These are phyloP conservation scores for Limnephilus marmoratus DNA, from an alignment of 2,888 invertebrate species.

Conservation along the genomic window DNA sequence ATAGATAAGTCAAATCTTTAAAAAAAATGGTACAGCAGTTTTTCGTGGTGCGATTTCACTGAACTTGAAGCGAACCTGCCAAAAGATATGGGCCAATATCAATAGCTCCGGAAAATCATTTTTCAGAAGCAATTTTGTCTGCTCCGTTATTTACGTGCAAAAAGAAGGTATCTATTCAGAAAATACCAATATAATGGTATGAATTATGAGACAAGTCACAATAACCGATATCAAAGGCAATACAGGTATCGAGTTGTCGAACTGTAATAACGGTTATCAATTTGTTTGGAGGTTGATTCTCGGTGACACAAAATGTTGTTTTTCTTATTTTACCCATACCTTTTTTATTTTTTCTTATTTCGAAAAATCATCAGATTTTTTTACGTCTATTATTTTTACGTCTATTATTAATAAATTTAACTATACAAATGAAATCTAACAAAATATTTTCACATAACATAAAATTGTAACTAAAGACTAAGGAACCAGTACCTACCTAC, in stretches of 20 bases:
- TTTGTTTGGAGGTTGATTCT: background rate
- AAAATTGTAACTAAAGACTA: too few relatives aligned
- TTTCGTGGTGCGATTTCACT: background rate
- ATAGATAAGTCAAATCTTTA: background rate
- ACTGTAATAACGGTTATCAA: background rate
- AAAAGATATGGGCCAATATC: background rate
- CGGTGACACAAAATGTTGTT: background rate
- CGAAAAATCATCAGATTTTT: too few relatives aligned
- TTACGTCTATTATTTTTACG: too few relatives aligned
- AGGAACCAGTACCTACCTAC: too few relatives aligned
- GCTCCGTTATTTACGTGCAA: background rate
- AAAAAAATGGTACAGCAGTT: background rate
- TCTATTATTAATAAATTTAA: too few relatives aligned
- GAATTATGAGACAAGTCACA: background rate
- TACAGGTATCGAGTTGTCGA: background rate
- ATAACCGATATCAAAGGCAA: background rate
- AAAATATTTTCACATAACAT: too few relatives aligned
- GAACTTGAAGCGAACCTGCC: background rate
- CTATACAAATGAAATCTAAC: too few relatives aligned
- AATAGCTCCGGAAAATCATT: constrained; percentile 2
- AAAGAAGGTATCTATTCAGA: background rate
- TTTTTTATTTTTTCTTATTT: too few relatives aligned
- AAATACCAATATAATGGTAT: constrained; percentile 2
- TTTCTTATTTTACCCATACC: background rate
- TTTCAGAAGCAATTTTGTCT: background rate